These are phyloP conservation scores for Amaurobius ferox DNA, from an alignment of 2,888 invertebrate genomes.

Conservation along the genomic window DNA sequence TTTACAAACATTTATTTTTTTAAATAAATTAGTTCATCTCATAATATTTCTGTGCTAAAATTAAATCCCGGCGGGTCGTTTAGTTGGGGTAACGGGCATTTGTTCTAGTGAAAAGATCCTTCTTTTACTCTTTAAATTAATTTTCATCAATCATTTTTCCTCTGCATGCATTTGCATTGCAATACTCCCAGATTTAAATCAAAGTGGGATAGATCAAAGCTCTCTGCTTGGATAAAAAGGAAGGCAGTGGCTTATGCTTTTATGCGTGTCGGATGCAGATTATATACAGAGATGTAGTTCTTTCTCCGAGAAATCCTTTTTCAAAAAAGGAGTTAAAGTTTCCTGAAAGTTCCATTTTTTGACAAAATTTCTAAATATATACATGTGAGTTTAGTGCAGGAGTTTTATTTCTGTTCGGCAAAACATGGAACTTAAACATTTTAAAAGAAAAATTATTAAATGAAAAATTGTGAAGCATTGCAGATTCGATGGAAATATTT, in stretches of 20 bases:
- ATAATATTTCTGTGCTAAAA: background rate
- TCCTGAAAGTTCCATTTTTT: too few species aligned
- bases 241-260: background rate
- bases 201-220: background rate
- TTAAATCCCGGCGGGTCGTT: background rate
- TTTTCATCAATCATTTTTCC: constrained; percentile 6
- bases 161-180: background rate
- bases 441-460: too few species aligned
- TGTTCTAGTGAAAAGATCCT: background rate
- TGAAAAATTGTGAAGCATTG: too few species aligned
- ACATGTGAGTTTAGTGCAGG: too few species aligned
- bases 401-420: too few species aligned
- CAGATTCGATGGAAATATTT: too few species aligned
- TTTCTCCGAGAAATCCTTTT: background rate
- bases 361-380: too few species aligned
- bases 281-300: background rate
- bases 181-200: background rate
- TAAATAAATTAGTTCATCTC: background rate
- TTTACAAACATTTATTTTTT: background rate
- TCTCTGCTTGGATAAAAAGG: background rate
- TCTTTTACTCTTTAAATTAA: background rate
- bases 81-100: background rate
- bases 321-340: background rate
- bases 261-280: background rate
- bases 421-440: too few species aligned